Base-by-base conservation (phyloP, 2,797 vertebrate genomes). In the Scolopax rusticola region DNA sequence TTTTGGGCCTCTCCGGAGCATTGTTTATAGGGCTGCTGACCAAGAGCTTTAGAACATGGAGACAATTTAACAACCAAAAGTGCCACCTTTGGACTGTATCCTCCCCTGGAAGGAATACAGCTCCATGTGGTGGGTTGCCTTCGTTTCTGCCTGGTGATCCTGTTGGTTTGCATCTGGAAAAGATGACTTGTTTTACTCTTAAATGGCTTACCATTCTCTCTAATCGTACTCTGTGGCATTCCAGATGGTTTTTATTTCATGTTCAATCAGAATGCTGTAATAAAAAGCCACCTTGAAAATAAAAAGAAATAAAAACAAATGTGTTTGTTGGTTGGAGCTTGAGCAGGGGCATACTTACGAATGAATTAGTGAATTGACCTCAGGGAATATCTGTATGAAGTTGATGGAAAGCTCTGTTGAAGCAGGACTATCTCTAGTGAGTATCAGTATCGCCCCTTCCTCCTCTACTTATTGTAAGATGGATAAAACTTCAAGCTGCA, bases 241-340 rank as follows among this genome's bases (percentile, higher is more conserved):
- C 67, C 18, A 76, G 79, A 27, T 73, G 30, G 51, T 30, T 38
- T 96, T 91, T 93, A 84, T 88, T 90, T 90, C 47, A 30, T 56
- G 19, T 87, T 94, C 77, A 79, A 3, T 88, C 76, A 90, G 77
- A 84, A 40, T 17, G n/a, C 47, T 90, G 20, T 73, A 90, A 95
- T 84, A 73, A 91, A 88, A 93, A 63, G 36, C 53, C 51, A 78
- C 68, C 54, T 92, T 91, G 85, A 91, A 90, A 89, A 79, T 69
- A 88, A 65, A 81, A 79, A 38, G 48, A 77, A 95, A 93, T 71
- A 69, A 71, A 93, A 64, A 3, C 14, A 70, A 84, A 87, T 51
- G 30, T 60, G 53, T 89, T 48, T 74, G 48, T 87, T 88, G 94
- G 76, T n/a, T 88, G 85, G 63, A 81, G 63, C 63, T 63, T 82